Conservation (phyloP, 2,113 vertebrate genomes). For the Sceloporus undulatus region DNA sequence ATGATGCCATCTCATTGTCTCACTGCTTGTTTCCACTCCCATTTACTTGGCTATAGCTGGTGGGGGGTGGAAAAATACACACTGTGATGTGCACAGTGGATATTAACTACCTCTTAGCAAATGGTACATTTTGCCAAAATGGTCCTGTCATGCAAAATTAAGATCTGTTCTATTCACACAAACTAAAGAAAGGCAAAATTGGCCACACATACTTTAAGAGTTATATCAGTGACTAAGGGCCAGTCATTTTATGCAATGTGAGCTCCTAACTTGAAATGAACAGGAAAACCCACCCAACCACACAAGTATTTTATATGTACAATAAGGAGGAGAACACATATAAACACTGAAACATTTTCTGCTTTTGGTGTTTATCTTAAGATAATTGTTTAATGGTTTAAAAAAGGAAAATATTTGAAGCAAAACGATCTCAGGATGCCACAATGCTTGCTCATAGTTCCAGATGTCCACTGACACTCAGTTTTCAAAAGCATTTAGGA, state of each 20-base stretch:
- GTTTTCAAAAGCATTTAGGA: constrained; percentile 47
- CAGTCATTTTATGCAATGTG: constrained; percentile 59
- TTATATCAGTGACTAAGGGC: constrained; percentile 64
- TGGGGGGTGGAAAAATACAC: not conserved
- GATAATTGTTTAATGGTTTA: constrained; percentile 53
- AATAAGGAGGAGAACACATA: not conserved
- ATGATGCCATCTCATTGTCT: not conserved
- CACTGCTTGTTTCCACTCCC: not conserved
- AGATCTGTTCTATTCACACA: constrained; percentile 1
- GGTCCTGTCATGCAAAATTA: constrained; percentile 22
- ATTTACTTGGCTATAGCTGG: not conserved
- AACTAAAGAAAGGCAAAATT: constrained; percentile 27
- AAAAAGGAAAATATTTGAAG: constrained; percentile 43
- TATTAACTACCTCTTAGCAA: constrained; percentile 29
- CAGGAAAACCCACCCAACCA: constrained; percentile 20
- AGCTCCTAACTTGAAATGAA: not conserved
- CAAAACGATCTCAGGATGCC: constrained; percentile 39
- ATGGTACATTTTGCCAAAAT: not conserved
- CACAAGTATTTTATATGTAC: constrained; percentile 41
- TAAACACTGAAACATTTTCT: constrained; percentile 15
- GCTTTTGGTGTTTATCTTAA: constrained; percentile 51
- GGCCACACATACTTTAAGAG: constrained; percentile 64
- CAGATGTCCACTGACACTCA: not conserved
- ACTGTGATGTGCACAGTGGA: constrained; percentile 6
- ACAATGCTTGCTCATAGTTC: constrained; percentile 29